Evolutionary conservation across 2,113 vertebrate species (phyloP), one percentile per base, ranked within the genome.

Genomic region (Laterallus jamaicensis): DNA sequence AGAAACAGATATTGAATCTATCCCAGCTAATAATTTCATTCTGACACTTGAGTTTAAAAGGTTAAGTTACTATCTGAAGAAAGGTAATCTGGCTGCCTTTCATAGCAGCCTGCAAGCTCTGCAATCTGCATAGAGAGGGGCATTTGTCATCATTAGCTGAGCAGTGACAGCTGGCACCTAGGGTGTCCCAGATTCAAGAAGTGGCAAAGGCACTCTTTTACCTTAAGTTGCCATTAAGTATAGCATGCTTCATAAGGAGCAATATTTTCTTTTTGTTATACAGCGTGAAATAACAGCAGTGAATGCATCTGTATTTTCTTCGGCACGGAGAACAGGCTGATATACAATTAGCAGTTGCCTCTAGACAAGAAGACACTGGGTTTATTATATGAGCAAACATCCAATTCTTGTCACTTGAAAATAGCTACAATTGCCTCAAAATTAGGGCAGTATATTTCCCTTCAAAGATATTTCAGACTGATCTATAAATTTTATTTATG

Each of bases 71-170:
- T 97, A 96, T 98, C 97, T 97, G 97, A 96, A 96, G 97, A 97
- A 98, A 98, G 97, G 98, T 98, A 98, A 98, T 98, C 98, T 97
- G 97, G 97, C 97, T 97, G 98, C 97, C 96, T 98, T 96, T 97
- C 94, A 95, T 63, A 94, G 97, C 95, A 98, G 98, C 96, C 98
- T 97, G 97, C 97, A 97, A 98, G 95, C 98, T 98, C 98, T 87
- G 97, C 98, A 98, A 99, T 99, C 99, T 99, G 99, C 99, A 99
- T 99, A 98, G 98, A 98, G 98, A 98, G 98, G 98, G 97, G 98
- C 98, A 99, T 99, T 99, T 99, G 99, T 99, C 99, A 99, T 99
- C 99, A 99, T 99, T 99, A 99, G 99, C 99, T 98, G 97, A 97
- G 98, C 98, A 98, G 98, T 99, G 99, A 99, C 99, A 99, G 99